phyloP scores from a whole-genome alignment of 37 sponge, comb jelly and placozoan genomes.

The Halisarca cf. caerulea region DNA sequence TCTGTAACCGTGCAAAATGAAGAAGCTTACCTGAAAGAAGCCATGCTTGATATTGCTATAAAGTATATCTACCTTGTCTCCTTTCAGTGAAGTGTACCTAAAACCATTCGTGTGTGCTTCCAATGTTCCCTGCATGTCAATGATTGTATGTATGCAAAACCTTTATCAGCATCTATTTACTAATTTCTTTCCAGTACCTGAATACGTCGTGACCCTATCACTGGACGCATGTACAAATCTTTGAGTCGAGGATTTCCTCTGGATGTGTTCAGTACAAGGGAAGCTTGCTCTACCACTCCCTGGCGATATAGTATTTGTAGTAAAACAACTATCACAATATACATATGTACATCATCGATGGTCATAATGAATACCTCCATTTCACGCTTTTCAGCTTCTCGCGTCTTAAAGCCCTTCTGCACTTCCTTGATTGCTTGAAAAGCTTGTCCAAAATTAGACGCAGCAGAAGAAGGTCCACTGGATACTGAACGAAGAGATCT shows the following conservation, averaged over 20 bases:
- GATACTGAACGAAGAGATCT: neutral
- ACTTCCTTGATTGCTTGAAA: conserved; percentile 93
- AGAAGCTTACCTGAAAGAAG: conserved; percentile 83
- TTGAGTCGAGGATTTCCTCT: conserved; percentile 90
- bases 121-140: conserved; percentile 63
- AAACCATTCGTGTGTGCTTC: conserved; percentile 96
- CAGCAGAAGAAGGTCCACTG: neutral
- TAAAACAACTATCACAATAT: neutral
- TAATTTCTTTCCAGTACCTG: no score
- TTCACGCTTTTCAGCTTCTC: conserved; percentile 94
- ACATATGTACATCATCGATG: neutral
- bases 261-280: conserved; percentile 61
- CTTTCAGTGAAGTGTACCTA: conserved; percentile 82
- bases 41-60: conserved; percentile 94
- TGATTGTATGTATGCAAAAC: no score
- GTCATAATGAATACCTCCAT: conserved; percentile 67
- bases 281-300: conserved; percentile 86
- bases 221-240: conserved; percentile 95
- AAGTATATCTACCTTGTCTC: conserved; percentile 90
- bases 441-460: conserved; percentile 31
- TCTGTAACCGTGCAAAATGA: neutral
- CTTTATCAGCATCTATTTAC: neutral
- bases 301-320: neutral
- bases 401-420: conserved; percentile 90
- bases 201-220: conserved; percentile 73